A percentile compares a stretch with the other conserved stretches of the same genome.
Evolutionary conservation across 2,113 vertebrate species (phyloP).

Genomic region (Apus apus): DNA sequence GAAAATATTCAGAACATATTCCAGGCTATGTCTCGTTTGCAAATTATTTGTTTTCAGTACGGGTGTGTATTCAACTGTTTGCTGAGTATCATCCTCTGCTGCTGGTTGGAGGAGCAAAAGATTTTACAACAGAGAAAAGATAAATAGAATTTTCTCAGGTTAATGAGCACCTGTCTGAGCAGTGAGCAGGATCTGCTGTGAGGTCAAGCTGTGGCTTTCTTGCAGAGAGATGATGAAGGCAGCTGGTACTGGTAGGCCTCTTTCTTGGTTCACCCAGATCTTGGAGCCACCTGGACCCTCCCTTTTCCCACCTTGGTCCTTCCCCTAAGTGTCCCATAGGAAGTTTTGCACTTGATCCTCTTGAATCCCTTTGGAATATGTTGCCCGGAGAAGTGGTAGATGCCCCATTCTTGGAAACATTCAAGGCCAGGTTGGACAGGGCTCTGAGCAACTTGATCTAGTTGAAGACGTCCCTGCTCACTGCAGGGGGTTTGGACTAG

Average conservation of each 20-base stretch:
- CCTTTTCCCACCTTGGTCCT: neutral
- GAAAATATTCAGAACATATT: conserved; percentile 1
- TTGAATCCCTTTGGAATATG: too few species aligned
- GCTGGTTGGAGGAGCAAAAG: neutral
- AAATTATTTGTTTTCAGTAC: conserved; percentile 1
- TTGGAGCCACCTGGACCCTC: accelerated
- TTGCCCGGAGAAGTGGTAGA: too few species aligned
- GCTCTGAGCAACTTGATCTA: neutral
- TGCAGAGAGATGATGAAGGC: neutral
- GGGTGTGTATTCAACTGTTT: neutral
- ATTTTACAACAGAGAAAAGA: neutral
- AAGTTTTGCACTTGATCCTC: neutral
- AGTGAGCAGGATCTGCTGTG: neutral
- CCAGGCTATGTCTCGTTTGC: conserved; percentile 13
- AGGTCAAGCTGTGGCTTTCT: neutral
- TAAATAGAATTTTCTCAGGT: neutral
- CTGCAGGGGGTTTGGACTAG: neutral
- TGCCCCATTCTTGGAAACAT: too few species aligned
- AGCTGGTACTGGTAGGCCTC: accelerated
- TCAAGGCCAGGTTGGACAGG: neutral
- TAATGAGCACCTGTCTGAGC: neutral
- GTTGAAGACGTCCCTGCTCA: neutral
- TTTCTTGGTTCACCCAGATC: neutral
- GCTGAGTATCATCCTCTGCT: neutral
- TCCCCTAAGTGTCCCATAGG: neutral